These are phyloP conservation scores for Cheilosia soror DNA, from an alignment of 2,888 invertebrate genomes.

Conservation along the genomic window DNA sequence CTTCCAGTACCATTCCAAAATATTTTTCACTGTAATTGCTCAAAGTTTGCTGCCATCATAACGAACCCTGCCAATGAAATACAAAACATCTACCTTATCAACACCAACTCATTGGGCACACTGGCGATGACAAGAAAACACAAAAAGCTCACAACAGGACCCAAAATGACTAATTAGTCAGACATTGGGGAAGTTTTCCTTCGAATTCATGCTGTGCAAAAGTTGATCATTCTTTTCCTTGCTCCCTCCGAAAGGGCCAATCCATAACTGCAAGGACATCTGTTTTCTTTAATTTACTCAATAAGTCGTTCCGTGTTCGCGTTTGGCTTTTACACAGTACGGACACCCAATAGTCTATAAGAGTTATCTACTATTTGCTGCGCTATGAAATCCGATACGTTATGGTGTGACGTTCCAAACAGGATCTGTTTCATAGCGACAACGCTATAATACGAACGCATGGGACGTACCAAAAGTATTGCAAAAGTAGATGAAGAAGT, in stretches of 20 bases:
- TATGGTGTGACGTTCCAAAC: slow-evolving; percentile 49
- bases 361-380: slow-evolving; percentile 14
- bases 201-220: slow-evolving; percentile 25
- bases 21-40: not conserved
- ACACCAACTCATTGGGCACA: not conserved
- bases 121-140: slow-evolving; percentile 51
- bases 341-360: not conserved
- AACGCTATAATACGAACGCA: not conserved
- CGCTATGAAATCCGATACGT: slow-evolving; percentile 67
- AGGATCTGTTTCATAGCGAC: not conserved
- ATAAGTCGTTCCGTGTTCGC: slow-evolving; percentile 56
- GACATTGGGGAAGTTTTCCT: slow-evolving; percentile 44
- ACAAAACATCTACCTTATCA: not conserved
- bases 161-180: slow-evolving; percentile 71
- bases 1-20: not conserved
- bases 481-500: slow-evolving; percentile 74
- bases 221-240: slow-evolving; percentile 14
- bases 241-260: slow-evolving; percentile 16
- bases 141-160: slow-evolving; percentile 30
- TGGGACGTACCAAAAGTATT: slow-evolving; percentile 51
- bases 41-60: not conserved
- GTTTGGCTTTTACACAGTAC: slow-evolving; percentile 16
- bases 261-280: slow-evolving; percentile 65
- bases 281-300: slow-evolving; percentile 71
- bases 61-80: not conserved